Evolutionary conservation across 37 sponge, comb jelly and placozoan genomes (phyloP), one percentile per base, ranked within the genome.

Genomic region (Oscarella lobularis): DNA sequence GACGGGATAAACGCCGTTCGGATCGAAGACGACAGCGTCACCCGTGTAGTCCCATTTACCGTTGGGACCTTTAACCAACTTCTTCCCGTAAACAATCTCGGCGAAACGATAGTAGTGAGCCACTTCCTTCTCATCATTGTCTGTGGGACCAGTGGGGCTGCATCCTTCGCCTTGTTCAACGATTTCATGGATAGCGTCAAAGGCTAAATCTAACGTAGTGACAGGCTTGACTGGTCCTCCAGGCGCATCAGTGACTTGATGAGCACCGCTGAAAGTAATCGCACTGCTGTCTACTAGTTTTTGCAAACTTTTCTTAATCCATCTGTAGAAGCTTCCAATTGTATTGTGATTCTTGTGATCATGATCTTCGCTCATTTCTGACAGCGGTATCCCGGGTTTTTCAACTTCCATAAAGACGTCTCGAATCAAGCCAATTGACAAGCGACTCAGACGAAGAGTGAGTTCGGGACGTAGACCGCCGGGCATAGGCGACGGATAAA

Each of bases 321-420:
- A 79, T 27, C 66, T 38, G 35, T 88, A 88, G 27, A 88, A 88
- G 33, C 66, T 32, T 69, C 83, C 85, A 65, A 88, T 85, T 0
- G 85, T 88, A 20, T 48, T 20, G 60, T 48, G 9, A 48, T 48
- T 9, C 9, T 27, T 48, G 39, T 3, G 14, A 34, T 48, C 60
- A 27, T 9, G 60, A 48, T 48, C 60, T 9, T 14, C 33, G 32
- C 36, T 36, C 36, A 35, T 27, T 1, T 55, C 2, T 1, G 40
- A 33, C 2, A 73, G 4, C 67, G 73, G 79, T 38, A n/a, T n/a
- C n/a, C n/a, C n/a, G n/a, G 20, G 85, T 74, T 1, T 71, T 31
- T 81, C 85, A 9, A 85, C 41, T 2, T 36, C 78, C 85, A 85
- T 76, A 14, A 85, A 81, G 29, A 81, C 77, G 4, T 71, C 66